These are phyloP conservation scores for Dysmachus trigonus DNA, from an alignment of 2,888 invertebrate species.

Conservation along the genomic window DNA sequence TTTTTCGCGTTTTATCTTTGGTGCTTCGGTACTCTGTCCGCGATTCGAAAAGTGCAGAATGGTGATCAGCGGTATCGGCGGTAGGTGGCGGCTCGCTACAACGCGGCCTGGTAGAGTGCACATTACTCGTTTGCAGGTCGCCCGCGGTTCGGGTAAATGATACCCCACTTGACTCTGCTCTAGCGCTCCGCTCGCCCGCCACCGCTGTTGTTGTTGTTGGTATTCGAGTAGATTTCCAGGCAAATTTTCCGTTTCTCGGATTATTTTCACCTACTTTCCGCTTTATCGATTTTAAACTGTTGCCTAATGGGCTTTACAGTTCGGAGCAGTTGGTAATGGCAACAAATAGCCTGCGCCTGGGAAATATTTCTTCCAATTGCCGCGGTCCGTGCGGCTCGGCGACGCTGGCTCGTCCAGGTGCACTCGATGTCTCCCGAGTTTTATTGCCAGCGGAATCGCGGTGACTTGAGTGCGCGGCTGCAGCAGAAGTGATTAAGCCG, in stretches of 20 bases:
- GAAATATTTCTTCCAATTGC: slow-evolving; percentile 6
- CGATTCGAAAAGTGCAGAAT: background rate
- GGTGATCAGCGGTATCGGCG: background rate
- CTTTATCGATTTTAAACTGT: slow-evolving; percentile 31
- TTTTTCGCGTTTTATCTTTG: background rate
- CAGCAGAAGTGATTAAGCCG: background rate
- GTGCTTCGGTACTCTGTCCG: background rate
- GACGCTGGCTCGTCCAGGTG: background rate
- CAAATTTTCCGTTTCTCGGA: slow-evolving; percentile 7
- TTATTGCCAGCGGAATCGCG: background rate
- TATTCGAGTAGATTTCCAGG: slow-evolving; percentile 5
- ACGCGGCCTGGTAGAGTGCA: background rate
- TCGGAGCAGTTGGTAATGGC: background rate
- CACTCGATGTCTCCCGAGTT: background rate
- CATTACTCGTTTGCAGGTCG: slow-evolving; percentile 5
- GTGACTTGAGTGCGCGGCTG: background rate
- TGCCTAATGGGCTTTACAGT: slow-evolving; percentile 9
- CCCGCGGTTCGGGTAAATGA: slow-evolving; percentile 11
- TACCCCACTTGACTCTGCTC: background rate
- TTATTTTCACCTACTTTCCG: slow-evolving; percentile 38
- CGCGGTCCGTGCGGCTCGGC: background rate
- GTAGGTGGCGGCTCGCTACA: background rate
- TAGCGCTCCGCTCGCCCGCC: background rate
- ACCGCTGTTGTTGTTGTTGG: background rate
- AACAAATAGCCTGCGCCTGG: slow-evolving; percentile 12